Base-by-base conservation (phyloP, 2,888 invertebrate species). In the Agapetus fuscipes region DNA sequence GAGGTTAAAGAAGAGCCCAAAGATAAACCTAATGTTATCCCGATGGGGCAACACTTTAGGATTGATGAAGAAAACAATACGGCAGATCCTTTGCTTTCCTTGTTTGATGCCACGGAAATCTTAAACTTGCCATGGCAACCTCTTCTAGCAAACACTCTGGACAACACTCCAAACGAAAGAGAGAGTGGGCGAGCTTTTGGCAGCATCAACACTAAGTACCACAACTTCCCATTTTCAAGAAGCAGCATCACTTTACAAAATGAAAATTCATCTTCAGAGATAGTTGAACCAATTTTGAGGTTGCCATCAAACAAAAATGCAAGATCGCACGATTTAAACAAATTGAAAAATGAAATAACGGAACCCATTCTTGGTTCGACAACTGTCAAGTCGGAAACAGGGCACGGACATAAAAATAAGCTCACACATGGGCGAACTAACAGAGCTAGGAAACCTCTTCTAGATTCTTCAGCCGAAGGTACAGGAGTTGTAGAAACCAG, bases 271-370 rank as follows among this genome's bases (percentile, higher is more conserved):
- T 47, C 51, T 5, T 56, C 71, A 13, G 86, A 86, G 60, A 79
- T 86, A 12, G 77, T 80, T 0, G 86, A 86, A 51, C 86, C 86
- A 0, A 74, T 86, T 3, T 61, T 86, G 1, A 72, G 76, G 42
- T 75, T 81, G 3, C 67, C 76, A 1, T 71, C 70, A 1, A 66
- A 74, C 1, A 71, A 65, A 48, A 71, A 75, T 52, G 59, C 72
- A 30, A 66, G 73, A 3, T 54, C 68, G 11, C 66, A 72, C 11
- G 65, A 68, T 34, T 56, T 63, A 11, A 37, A 40, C 29, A 66
- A 60, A 17, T 50, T 54, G 9, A 57, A 54, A 41, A 55, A 53
- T n/a, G 80, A 78, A 57, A 80, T 81, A 50, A 76, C 76, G 0
- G 81, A 81, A 54, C 80, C 81, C 0, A 64, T 81, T 13, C 57